Evolutionary conservation across 1,140 invertebrate species (phyloP).

Genomic region (Drosophila kohkoa): DNA sequence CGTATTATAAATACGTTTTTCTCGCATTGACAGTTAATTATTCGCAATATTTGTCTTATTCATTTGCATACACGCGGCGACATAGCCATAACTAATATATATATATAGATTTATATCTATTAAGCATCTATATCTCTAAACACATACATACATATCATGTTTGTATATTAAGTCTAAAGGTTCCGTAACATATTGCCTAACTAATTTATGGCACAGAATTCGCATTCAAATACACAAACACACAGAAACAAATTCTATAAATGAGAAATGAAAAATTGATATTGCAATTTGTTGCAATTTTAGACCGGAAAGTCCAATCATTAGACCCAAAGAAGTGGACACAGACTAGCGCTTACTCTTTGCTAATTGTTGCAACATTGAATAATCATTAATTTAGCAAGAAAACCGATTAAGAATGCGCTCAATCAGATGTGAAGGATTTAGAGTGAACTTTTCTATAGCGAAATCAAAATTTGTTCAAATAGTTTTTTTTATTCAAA

Average conservation of each 20-base stretch:
- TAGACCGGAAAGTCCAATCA: slow-evolving; percentile 66
- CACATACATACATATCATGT: neutral
- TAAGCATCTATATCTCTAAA: neutral
- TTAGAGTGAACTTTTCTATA: no score
- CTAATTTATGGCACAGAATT: slow-evolving; percentile 75
- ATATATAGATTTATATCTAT: slow-evolving; percentile 10
- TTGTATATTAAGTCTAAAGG: slow-evolving; percentile 36
- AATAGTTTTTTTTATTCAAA: no score
- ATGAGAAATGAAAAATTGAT: slow-evolving; percentile 46
- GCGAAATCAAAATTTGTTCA: no score
- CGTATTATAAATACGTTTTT: slow-evolving; percentile 35
- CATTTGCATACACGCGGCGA: slow-evolving; percentile 70
- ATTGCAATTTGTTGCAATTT: slow-evolving; percentile 66
- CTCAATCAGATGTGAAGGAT: no score
- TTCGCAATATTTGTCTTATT: slow-evolving; percentile 77
- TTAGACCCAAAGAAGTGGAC: slow-evolving; percentile 42
- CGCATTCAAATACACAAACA: slow-evolving; percentile 37
- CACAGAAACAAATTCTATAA: neutral
- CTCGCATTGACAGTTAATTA: slow-evolving; percentile 77
- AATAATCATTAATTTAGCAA: neutral
- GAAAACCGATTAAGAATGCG: no score
- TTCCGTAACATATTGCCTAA: slow-evolving; percentile 20
- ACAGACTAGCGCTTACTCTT: slow-evolving; percentile 15
- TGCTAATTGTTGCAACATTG: neutral
- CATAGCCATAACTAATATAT: slow-evolving; percentile 25